A percentile compares a stretch with the other conserved stretches of the same genome.
Conservation (phyloP, 2,797 vertebrate genomes). For the Argya squamiceps region DNA sequence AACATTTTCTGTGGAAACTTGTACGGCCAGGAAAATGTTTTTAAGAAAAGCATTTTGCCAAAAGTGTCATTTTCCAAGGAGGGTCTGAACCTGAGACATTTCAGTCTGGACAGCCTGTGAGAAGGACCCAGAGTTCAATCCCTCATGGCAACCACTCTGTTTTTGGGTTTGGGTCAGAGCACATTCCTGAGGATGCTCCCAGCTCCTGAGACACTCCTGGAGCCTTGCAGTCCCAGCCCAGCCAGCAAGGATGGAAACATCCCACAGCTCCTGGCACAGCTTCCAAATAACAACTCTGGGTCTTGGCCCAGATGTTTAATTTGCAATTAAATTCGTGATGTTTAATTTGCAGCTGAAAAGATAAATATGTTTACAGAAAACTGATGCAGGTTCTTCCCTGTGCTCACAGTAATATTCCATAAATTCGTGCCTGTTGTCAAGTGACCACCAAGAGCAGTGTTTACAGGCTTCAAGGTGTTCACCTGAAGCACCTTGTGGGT, state of each 20-base stretch:
- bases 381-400: neutral
- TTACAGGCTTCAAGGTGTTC: neutral
- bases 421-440: neutral
- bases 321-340: neutral
- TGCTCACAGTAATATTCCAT: neutral
- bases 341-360: conserved; percentile 25
- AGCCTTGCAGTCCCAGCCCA: neutral
- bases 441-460: neutral
- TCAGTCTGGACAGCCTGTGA: neutral
- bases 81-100: neutral
- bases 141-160: fast-evolving
- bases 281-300: neutral
- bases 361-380: conserved; percentile 5
- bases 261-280: neutral
- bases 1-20: neutral
- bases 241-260: neutral
- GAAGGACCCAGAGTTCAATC: neutral
- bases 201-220: fast-evolving
- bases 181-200: neutral
- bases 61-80: neutral
- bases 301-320: neutral
- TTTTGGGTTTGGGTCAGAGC: neutral
- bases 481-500: neutral
- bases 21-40: neutral
- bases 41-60: neutral